Evolutionary conservation across 1,140 invertebrate genomes (phyloP), one percentile per base, ranked within the genome.

Genomic region (Maniola jurtina): DNA sequence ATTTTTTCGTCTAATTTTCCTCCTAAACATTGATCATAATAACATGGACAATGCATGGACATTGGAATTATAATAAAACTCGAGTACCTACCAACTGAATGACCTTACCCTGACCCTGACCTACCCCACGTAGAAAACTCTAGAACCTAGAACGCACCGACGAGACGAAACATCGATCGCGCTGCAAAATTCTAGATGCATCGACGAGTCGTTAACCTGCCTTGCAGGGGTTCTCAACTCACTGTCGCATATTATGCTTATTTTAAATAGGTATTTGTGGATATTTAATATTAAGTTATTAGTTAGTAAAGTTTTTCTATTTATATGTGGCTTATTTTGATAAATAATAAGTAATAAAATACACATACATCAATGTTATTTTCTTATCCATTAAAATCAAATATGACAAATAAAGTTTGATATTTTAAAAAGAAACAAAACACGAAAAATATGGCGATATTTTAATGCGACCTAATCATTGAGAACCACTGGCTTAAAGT

Each of bases 81-180:
- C 48, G 15, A 52, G 7, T 52, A 52, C 15, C 6, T 25, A 33
- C 15, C 15, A 3, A 33, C 13, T 2, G 2, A 50, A 13, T 59
- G 59, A 60, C 64, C 64, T 72, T 70, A 52, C 54, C 48, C 15
- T 73, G 72, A 52, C 54, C 48, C 15, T 73, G 72, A 73, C 71
- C 71, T 75, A 71, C 66, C 66, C 54, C 61, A 75, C 54, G 14
- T 13, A 25, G 61, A 63, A 62, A 1, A 11, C 76, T 73, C 72
- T 61, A 76, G 71, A 76, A 45, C 65, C 35, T 35, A 58, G 48
- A 68, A 55, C 56, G 62, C 42, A 11, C 9, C 1, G 5, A 47
- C 1, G 33, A 8, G 15, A 10, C 8, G 6, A n/a, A n/a, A n/a
- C n/a, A n/a, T 8, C 50, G 13, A 34, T n/a, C 25, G 34, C 15